phyloP scores from a whole-genome alignment of 2,113 vertebrate genomes.

The Coptodon bakossiorum region DNA sequence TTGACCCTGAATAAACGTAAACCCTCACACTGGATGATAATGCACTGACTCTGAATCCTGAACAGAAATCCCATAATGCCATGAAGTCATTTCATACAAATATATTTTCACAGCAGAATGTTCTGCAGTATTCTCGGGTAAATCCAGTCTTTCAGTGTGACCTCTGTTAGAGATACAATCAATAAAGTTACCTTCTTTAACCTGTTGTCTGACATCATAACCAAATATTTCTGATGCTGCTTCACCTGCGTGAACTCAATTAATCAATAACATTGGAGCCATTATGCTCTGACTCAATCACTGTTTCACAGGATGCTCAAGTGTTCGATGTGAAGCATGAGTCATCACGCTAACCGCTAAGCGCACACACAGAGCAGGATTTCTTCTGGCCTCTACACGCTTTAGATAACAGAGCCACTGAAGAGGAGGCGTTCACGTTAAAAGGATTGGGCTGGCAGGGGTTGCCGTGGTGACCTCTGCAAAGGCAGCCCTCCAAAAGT shows the following conservation, averaged over 20 bases:
- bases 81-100: not conserved
- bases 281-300: not conserved
- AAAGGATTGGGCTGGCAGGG: conserved; percentile 41
- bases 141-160: not conserved
- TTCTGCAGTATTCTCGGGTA: not conserved
- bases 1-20: not conserved
- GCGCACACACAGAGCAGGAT: not conserved
- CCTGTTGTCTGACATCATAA: not conserved
- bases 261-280: conserved; percentile 2
- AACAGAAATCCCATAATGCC: not conserved
- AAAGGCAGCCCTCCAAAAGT: conserved; percentile 18
- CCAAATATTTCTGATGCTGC: not conserved
- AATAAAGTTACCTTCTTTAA: not conserved
- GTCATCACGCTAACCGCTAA: not conserved
- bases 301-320: not conserved
- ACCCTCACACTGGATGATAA: not conserved
- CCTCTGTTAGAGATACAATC: not conserved
- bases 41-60: not conserved
- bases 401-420: not conserved
- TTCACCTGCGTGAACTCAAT: not conserved
- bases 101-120: not conserved
- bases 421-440: conserved; percentile 33
- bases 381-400: not conserved
- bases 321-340: not conserved
- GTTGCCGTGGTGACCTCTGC: conserved; percentile 52